Conservation (phyloP, 2,797 vertebrate genomes). For the Rallus crepitans region DNA sequence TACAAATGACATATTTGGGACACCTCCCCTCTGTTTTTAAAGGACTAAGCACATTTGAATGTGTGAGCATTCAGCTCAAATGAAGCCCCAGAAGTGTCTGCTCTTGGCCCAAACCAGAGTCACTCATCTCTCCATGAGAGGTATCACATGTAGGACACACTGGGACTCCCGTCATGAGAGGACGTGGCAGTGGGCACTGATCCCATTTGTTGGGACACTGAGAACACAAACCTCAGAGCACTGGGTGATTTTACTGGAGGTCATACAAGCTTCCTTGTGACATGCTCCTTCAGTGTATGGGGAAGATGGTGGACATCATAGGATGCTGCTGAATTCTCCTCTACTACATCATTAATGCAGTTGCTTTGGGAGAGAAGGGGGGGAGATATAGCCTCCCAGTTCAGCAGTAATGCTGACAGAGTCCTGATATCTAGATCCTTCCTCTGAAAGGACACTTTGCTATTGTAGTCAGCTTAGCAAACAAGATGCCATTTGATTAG, state of each 20-base stretch:
- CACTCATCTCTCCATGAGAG: neutral
- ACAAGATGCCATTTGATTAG: slow-evolving; percentile 1
- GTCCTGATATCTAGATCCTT: neutral
- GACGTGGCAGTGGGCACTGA: neutral
- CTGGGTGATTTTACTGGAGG: neutral
- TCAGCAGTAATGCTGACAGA: neutral
- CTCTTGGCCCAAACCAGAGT: neutral
- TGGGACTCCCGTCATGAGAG: neutral
- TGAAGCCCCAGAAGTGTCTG: neutral
- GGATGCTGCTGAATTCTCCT: neutral
- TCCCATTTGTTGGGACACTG: neutral
- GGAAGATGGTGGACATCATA: neutral
- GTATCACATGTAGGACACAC: neutral
- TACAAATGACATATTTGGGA: neutral
- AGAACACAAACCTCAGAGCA: neutral
- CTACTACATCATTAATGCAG: neutral
- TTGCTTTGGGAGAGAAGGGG: neutral
- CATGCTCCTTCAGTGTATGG: neutral
- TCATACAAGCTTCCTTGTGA: neutral
- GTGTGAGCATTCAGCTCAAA: neutral
- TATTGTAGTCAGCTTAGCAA: neutral
- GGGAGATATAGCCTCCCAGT: neutral
- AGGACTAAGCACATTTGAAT: neutral
- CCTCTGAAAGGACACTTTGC: neutral
- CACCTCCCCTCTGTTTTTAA: neutral